Evolutionary conservation across 2,113 vertebrate species (phyloP), one percentile per base, ranked within the genome.

Genomic region (Nannobrachium achirus): DNA sequence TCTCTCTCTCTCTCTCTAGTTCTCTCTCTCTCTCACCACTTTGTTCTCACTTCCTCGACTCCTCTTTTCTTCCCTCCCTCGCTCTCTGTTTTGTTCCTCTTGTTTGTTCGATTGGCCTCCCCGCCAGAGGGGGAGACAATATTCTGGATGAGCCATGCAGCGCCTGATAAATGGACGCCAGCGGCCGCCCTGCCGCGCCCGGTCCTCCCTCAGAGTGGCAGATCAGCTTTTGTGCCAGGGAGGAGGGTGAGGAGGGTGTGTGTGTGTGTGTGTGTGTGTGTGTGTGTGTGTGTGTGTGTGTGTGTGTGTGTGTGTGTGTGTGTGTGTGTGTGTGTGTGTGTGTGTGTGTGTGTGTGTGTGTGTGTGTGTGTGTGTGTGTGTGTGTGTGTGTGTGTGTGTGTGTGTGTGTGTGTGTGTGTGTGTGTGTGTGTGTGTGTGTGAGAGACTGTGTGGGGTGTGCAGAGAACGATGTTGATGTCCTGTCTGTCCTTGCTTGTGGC

Each of bases 221-320:
- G 84, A 88, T 84, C 84, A 69, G 44, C 86, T 88, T n/a, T 84
- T 89, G 82, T 83, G 80, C 76, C 73, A 74, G 72, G 38, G n/a
- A 40, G 46, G 40, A 45, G 39, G 50, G 13, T 5, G 59, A 10
- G 41, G 10, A 14, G 10, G 58, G 33, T 25, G 20, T 25, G 20
- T 25, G 20, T 25, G 20, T 2, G 20, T 25, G 20, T 25, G 59
- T 39, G 69, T 15, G 56, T 8, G 14, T 45, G 62, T 42, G 62
- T 48, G 44, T 50, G 25, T n/a, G 74, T 14, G 58, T 45, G 42
- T 18, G 46, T 25, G 20, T 25, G 20, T 25, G 20, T 25, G 20
- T 2, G 20, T 25, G 20, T 25, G 59, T 39, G 69, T 15, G 56
- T 8, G 14, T 45, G 62, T 42, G 62, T 48, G 44, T 50, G 25